Base-by-base conservation (phyloP, 2,113 vertebrate genomes). In the Machaerirhynchus nigripectus region DNA sequence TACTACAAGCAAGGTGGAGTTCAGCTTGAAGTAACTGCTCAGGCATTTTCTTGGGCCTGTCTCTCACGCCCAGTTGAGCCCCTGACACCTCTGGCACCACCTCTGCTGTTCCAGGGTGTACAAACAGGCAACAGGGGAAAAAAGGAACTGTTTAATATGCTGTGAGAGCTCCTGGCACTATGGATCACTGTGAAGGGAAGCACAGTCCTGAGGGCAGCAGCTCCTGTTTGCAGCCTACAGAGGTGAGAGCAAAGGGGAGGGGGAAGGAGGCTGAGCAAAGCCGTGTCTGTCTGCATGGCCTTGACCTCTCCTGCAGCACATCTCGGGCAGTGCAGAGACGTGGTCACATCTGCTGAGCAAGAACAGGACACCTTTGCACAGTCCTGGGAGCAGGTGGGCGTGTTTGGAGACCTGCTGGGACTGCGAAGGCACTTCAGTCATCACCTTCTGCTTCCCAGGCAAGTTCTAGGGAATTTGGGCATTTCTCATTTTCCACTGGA, bases 11-110 rank as follows among this genome's bases (percentile, higher is more conserved):
- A 61, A n/a, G 3, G 13, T 17, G 50, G 83, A 42, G 53, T 24
- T 65, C 59, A 59, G 75, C 67, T 37, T 53, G 61, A 44, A 76
- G 53, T 12, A 67, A 39, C 67, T 73, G 67, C 85, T 83, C 40
- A 24, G 67, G 50, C 26, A 30, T 80, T 87, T 77, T 11, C n/a
- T 11, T 9, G 27, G 31, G 19, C 26, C 12, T 39, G 2, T 39
- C 28, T 40, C 1, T n/a, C 0, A 0, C 6, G 22, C 14, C 28
- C 37, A 10, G 11, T 3, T 23, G 74, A 85, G 74, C 28, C n/a
- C 30, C 11, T 2, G 14, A 55, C 37, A 50, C 31, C n/a, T 67
- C 47, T 15, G 21, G 52, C 26, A 50, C 33, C 39, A n/a, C 7
- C 0, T 13, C 16, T 46, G 44, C 40, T 30, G 19, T 82, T 83